Evolutionary conservation across 2,113 vertebrate genomes (phyloP), one percentile per base, ranked within the genome.

Genomic region (Micromys minutus): DNA sequence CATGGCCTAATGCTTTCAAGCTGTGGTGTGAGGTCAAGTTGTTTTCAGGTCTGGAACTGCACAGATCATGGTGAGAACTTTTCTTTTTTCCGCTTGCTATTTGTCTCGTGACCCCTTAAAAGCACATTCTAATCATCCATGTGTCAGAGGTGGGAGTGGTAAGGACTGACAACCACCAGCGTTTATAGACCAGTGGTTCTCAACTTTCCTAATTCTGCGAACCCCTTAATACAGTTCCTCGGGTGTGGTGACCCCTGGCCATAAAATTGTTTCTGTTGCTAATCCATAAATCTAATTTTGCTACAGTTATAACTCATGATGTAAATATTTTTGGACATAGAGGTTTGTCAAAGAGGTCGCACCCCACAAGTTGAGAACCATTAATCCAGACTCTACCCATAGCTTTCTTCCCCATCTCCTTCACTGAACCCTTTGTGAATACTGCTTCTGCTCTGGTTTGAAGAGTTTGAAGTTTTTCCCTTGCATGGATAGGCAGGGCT

Each of bases 401-500:
- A 55, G 3, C 61, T 89, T 69, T 75, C 89, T 75, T 47, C 67
- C 36, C 2, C 22, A 7, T 89, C 50, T 92, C 52, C 21, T 75
- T 85, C 81, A 3, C 0, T 6, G n/a, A 57, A 39, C 47, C 45
- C 63, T 94, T 90, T 95, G 36, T 72, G 26, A 75, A 65, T 31
- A 59, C 5, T 0, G 8, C n/a, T 47, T 85, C 39, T n/a, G n/a
- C 5, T n/a, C 34, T 61, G n/a, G n/a, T n/a, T n/a, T n/a, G n/a
- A n/a, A 29, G 88, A 36, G 55, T 93, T 45, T 76, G 87, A 79
- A 57, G 89, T 91, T 19, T n/a, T 87, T 61, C 61, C 81, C 89
- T 74, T 21, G 0, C n/a, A n/a, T 71, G 8, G 55, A 95, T 57
- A 26, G 57, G 75, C 0, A 0, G 74, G 19, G 52, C 59, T 76